A percentile compares a stretch with the other conserved stretches of the same genome.
phyloP scores from a whole-genome alignment of 1,140 invertebrate species.

The Drosophila willistoni region DNA sequence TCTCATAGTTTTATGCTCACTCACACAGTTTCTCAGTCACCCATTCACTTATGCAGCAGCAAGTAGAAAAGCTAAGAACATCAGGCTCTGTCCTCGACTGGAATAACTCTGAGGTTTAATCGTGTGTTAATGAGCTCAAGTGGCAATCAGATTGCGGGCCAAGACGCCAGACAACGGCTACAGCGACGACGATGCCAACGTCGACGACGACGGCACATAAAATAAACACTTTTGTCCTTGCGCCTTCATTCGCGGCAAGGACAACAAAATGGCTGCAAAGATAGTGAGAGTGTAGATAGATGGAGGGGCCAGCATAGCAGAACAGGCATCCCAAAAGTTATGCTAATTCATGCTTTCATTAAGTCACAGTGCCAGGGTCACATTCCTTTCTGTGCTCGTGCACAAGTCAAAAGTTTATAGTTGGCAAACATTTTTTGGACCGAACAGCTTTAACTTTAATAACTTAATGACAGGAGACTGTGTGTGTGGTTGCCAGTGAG shows the following conservation, averaged over 20 bases:
- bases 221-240: conserved; percentile 74
- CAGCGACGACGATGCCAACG: conserved; percentile 22
- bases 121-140: conserved; percentile 78
- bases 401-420: conserved; percentile 70
- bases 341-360: conserved; percentile 77
- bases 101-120: conserved; percentile 74
- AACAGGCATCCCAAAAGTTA: conserved; percentile 52
- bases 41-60: conserved; percentile 60
- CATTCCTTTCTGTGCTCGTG: conserved; percentile 21
- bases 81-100: conserved; percentile 40
- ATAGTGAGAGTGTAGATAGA: conserved; percentile 3
- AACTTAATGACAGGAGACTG: conserved; percentile 73
- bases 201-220: conserved; percentile 55
- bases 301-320: conserved; percentile 9
- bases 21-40: conserved; percentile 1
- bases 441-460: conserved; percentile 67
- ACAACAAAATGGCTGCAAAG: conserved; percentile 28
- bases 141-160: conserved; percentile 75
- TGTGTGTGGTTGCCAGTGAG: neutral
- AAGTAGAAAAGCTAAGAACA: neutral
- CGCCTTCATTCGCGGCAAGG: conserved; percentile 40
- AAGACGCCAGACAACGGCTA: conserved; percentile 42
- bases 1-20: conserved; percentile 37
- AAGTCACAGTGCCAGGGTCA: conserved; percentile 57
- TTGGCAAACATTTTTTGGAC: conserved; percentile 62